Evolutionary conservation across 2,113 vertebrate species (phyloP).

Genomic region (Cacatua alba): DNA sequence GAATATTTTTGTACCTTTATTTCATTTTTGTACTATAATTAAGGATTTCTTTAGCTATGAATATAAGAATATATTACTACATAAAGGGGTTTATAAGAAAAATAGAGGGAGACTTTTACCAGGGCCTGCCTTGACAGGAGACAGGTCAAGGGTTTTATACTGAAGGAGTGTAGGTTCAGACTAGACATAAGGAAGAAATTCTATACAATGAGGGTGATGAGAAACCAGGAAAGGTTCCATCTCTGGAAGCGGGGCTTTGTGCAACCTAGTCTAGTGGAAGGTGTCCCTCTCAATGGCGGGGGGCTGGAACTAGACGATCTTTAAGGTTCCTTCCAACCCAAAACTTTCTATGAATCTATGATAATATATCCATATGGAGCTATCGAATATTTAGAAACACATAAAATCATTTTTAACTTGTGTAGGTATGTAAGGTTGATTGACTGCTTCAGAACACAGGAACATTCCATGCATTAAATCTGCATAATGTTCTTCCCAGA

Average conservation of each 20-base stretch:
- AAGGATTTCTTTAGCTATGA: neutral
- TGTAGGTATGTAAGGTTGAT: neutral
- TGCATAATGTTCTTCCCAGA: neutral
- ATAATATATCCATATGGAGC: neutral
- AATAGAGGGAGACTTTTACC: neutral
- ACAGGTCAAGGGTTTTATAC: neutral
- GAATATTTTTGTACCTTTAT: neutral
- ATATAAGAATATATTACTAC: neutral
- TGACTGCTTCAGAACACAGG: constrained; percentile 20
- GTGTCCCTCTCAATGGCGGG: neutral
- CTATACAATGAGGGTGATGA: neutral
- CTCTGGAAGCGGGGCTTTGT: neutral
- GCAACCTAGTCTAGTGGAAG: neutral
- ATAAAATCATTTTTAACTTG: neutral
- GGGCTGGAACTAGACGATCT: accelerated
- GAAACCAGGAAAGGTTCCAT: neutral
- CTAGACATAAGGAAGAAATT: neutral
- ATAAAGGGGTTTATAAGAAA: neutral
- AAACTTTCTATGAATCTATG: neutral
- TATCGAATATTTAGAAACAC: neutral
- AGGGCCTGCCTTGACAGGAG: neutral
- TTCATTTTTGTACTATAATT: neutral
- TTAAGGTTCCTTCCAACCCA: neutral
- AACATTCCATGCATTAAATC: neutral
- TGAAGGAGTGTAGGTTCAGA: neutral